Evolutionary conservation across 64 coral and sea anemone genomes (phyloP).

Genomic region (Montipora efflorescens): DNA sequence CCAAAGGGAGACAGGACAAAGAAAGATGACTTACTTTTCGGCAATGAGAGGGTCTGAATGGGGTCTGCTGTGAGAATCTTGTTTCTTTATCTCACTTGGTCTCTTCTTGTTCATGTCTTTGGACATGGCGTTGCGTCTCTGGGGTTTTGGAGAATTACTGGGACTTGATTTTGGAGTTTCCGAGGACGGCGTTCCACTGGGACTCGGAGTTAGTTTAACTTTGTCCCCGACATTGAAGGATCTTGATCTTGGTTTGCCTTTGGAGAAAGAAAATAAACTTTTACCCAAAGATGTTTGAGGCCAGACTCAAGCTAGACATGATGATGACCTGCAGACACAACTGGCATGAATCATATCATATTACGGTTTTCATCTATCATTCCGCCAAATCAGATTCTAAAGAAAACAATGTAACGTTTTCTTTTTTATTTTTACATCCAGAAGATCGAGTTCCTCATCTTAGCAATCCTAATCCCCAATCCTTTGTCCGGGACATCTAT

Average conservation of each 20-base stretch:
- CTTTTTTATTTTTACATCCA: background rate
- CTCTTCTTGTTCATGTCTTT: constrained; percentile 33
- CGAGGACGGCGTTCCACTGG: background rate
- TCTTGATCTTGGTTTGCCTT: constrained; percentile 14
- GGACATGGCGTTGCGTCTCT: constrained; percentile 3
- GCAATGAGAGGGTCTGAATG: constrained; percentile 35
- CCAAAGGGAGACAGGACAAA: too few relatives aligned
- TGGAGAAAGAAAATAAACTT: background rate
- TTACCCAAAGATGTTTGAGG: background rate
- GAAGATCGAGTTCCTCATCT: background rate
- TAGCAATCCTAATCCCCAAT: too few relatives aligned
- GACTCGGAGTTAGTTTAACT: background rate
- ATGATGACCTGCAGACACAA: background rate
- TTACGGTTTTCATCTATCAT: background rate
- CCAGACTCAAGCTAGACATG: background rate
- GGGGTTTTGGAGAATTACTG: background rate
- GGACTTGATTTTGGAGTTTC: constrained; percentile 32
- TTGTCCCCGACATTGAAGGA: constrained; percentile 36
- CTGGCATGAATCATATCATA: background rate
- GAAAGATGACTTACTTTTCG: constrained; percentile 16
- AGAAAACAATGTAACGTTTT: background rate
- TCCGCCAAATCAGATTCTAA: background rate
- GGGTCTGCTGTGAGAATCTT: constrained; percentile 24
- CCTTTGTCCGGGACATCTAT: too few relatives aligned
- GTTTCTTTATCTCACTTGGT: background rate